Evolutionary conservation across 2,113 vertebrate species (phyloP).

Genomic region (Xenopus laevis): DNA sequence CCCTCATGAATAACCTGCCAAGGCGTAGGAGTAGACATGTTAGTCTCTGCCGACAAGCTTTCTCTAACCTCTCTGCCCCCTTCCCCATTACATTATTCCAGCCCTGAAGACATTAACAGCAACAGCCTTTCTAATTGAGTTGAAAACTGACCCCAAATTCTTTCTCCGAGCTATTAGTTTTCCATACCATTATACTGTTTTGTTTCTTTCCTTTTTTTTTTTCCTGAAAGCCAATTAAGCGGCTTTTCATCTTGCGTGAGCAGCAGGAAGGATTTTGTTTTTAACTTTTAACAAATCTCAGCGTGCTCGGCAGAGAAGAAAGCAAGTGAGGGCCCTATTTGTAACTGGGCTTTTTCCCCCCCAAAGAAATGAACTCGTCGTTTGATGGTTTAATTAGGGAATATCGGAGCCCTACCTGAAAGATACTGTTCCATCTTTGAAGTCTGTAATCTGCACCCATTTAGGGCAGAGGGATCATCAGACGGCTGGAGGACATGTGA

Average conservation of each 20-base stretch:
- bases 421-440: not conserved
- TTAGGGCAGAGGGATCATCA: too few species aligned
- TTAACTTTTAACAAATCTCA: constrained; percentile 44
- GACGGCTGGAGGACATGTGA: too few species aligned
- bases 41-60: too few species aligned
- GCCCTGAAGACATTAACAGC: too few species aligned
- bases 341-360: constrained; percentile 50
- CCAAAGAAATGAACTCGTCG: constrained; percentile 55
- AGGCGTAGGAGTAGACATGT: too few species aligned
- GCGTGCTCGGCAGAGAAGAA: constrained; percentile 41
- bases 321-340: constrained; percentile 62
- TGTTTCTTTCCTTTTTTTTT: constrained; percentile 5
- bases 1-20: too few species aligned
- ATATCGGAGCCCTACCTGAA: constrained; percentile 17
- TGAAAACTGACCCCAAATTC: not conserved
- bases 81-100: too few species aligned
- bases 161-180: constrained; percentile 8
- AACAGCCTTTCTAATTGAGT: not conserved
- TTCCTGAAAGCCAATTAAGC: constrained; percentile 34
- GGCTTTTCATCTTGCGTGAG: not conserved
- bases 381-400: constrained; percentile 69
- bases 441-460: too few species aligned
- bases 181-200: not conserved
- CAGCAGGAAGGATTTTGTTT: constrained; percentile 40
- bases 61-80: too few species aligned